phyloP scores from a whole-genome alignment of 1,140 invertebrate species.

The Bombus soroeensis region DNA sequence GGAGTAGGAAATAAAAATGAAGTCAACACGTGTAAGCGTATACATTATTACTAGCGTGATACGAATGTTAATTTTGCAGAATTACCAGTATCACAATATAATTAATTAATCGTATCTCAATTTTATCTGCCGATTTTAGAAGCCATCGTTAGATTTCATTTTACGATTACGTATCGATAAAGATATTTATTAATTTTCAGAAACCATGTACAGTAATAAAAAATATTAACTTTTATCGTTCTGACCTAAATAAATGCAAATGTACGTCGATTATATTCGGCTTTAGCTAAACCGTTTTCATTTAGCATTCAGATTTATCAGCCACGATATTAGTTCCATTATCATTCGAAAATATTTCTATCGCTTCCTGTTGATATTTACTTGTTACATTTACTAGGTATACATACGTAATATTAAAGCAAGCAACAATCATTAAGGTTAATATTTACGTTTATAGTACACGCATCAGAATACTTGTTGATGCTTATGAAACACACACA shows the following conservation, averaged over 20 bases:
- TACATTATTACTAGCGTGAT: neutral
- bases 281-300: neutral
- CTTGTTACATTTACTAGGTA: too few relatives aligned
- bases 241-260: neutral
- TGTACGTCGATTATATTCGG: neutral
- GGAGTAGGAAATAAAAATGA: too few relatives aligned
- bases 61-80: neutral
- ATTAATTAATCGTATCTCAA: neutral
- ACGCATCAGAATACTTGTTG: neutral
- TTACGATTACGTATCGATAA: neutral
- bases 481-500: neutral
- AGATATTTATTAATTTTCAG: neutral
- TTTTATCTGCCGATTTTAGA: neutral
- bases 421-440: neutral
- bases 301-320: neutral
- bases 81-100: too few relatives aligned
- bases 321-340: neutral
- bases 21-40: too few relatives aligned
- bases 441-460: neutral
- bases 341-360: neutral
- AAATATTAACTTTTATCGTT: neutral
- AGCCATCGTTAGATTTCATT: neutral
- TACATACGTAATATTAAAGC: neutral
- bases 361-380: neutral
- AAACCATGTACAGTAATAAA: neutral